Base-by-base conservation (phyloP, 2,797 vertebrate species). In the Tamandua tetradactyla region DNA sequence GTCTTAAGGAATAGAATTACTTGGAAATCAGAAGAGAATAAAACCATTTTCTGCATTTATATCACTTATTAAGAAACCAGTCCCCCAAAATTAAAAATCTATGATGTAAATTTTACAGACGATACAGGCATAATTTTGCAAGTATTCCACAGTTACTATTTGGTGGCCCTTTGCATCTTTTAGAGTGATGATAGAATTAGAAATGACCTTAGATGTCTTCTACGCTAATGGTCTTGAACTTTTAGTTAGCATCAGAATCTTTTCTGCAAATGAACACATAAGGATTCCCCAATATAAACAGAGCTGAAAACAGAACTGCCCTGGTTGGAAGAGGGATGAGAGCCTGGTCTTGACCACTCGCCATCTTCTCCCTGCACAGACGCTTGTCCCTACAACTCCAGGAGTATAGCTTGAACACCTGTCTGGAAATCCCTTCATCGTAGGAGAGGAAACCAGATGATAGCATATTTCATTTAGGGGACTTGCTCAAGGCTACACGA, bases 1-100 rank as follows among this genome's bases (percentile, higher is more conserved):
- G 13, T 66, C 37, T 40, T 80, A 42, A 83, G 49, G 44, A 83
- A 37, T 64, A 88, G 59, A 79, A 91, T 84, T 30, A 62, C 57
- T 61, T 91, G 13, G 37, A 61, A 78, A 47, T 37, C 62, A 55
- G n/a, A 91, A 76, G 57, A 86, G 35, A 35, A 69, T 12, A 30
- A 74, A 96, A 83, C 22, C 14, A 35, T 55, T 88, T 94, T 75
- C 68, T 91, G 10, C 22, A 23, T 89, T 37, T 47, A 7, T 27
- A 71, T 85, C 52, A 52, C 12, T 10, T 78, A 61, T 62, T 42
- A 66, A 62, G 7, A 94, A 72, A n/a, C 66, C 23, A 30, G 13
- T 85, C 44, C 74, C 78, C 69, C 47, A 30, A 64, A 55, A 49
- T 55, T 81, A n/a, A 90, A 25, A 47, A 47, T n/a, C 92, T 75